These are phyloP conservation scores for Rhea pennata DNA, from an alignment of 2,113 vertebrate species.

Conservation along the genomic window DNA sequence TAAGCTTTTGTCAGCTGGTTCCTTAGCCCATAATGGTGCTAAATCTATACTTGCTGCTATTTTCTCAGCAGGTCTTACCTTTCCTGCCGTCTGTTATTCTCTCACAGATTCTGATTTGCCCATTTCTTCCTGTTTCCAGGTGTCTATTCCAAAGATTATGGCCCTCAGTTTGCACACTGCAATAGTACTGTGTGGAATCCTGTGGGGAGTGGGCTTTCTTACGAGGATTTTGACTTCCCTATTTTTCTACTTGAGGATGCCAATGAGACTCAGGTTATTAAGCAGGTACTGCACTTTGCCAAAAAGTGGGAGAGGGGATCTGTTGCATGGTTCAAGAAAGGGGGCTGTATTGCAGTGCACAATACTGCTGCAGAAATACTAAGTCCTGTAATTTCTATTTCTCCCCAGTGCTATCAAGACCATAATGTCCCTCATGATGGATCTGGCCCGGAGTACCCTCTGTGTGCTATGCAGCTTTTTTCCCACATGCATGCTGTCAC, in stretches of 20 bases:
- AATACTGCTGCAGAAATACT: fast-evolving
- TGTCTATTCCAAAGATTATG: conserved; percentile 83
- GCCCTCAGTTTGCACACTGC: conserved; percentile 84
- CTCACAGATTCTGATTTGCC: neutral
- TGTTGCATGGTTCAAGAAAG: neutral
- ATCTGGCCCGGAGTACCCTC: conserved; percentile 79
- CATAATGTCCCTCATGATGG: conserved; percentile 82
- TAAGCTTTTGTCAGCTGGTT: neutral
- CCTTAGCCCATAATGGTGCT: neutral
- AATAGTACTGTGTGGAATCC: conserved; percentile 84
- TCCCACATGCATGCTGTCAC: conserved; percentile 93
- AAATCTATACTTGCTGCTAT: neutral
- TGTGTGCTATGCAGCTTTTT: conserved; percentile 94
- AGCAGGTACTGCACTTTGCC: conserved; percentile 79
- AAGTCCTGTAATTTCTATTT: neutral
- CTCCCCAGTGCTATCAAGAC: conserved; percentile 83
- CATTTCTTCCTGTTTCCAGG: conserved; percentile 68
- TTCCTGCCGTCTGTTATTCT: neutral
- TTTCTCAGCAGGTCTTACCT: neutral
- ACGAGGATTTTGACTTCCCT: conserved; percentile 91
- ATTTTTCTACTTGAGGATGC: conserved; percentile 91
- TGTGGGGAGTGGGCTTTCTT: conserved; percentile 83
- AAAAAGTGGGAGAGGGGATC: neutral
- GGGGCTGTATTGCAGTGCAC: neutral
- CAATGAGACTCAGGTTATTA: conserved; percentile 87